Base-by-base conservation (phyloP, 1,140 invertebrate genomes). In the Homarus americanus region DNA sequence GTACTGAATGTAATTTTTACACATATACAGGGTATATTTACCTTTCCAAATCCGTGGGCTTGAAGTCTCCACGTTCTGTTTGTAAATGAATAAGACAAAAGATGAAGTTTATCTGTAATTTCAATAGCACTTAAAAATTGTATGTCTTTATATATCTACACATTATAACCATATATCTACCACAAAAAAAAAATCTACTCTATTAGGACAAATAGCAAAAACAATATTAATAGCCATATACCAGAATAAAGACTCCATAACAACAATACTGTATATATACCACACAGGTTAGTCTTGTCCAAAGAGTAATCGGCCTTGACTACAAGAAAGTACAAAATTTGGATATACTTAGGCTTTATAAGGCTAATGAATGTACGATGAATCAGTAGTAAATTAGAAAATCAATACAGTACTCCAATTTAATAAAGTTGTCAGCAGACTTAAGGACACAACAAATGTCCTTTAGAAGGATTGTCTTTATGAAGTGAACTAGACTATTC, bases 31-130 rank as follows among this genome's bases (percentile, higher is more conserved):
- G 44, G 44, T 49, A 28, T 32, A 82, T 82, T 84, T 94, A 95
- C 95, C 95, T 95, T 93, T 95, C 95, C 87, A 95, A 93, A 91
- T 95, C 95, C n/a, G 95, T 94, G 69, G 95, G 95, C 93, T 95
- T 95, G 93, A 95, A 95, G 93, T 95, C 95, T 82, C 95, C 95
- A 93, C 95, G 94, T 92, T 95, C 95, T 95, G 93, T 73, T 69
- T 82, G 72, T 66, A 32, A 92, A 87, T 83, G 34, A 15, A 73
- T 28, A 38, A 73, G n/a, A 73, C 4, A 32, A 79, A 79, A 76
- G 40, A 12, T 28, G 28, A 44, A 76, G 40, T 36, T 44, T 44
- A 79, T 69, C 10, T 32, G 15, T 49, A 49, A 49, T 5, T 49
- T 49, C 44, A 49, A n/a, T n/a, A n/a, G n/a, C n/a, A n/a, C 44